Percentiles rank a stretch among this genome's conserved stretches.
These are phyloP conservation scores for Pyxicephalus adspersus DNA, from an alignment of 2,113 vertebrate genomes.

Conservation along the genomic window DNA sequence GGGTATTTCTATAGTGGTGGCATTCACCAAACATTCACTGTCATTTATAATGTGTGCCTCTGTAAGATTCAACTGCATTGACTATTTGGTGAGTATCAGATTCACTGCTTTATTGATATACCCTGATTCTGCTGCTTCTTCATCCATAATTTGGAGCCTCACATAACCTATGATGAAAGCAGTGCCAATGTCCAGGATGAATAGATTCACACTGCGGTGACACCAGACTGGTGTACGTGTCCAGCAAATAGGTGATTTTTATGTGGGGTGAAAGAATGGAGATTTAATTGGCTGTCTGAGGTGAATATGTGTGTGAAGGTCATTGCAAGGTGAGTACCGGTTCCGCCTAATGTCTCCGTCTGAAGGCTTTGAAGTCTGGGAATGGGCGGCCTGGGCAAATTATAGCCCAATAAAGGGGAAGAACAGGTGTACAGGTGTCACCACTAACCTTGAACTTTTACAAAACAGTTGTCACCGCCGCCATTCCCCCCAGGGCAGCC, in stretches of 20 bases:
- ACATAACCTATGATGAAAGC: not conserved
- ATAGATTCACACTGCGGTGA: not conserved
- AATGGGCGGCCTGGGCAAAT: conserved; percentile 24
- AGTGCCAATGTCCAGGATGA: not conserved
- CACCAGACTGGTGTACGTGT: not conserved
- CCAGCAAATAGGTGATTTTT: not conserved
- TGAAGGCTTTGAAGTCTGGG: conserved; percentile 29
- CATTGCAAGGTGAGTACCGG: conserved; percentile 18
- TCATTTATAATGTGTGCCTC: not conserved
- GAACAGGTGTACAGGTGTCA: conserved; percentile 48
- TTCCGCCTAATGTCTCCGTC: not conserved
- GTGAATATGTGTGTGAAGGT: conserved; percentile 4
- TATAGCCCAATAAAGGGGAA: conserved; percentile 41
- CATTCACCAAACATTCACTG: no score
- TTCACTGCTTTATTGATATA: no score
- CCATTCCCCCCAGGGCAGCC: not conserved
- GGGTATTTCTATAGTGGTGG: no score
- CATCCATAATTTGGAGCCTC: not conserved
- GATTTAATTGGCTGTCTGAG: conserved; percentile 9
- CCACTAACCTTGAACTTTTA: not conserved
- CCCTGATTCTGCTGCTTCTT: no score
- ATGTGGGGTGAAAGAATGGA: not conserved
- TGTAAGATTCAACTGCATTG: not conserved
- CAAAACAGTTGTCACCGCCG: conserved; percentile 15
- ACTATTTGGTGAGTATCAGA: not conserved